Base-by-base conservation (phyloP, 64 coral and sea anemone genomes). In the Astreopora myriophthalma region DNA sequence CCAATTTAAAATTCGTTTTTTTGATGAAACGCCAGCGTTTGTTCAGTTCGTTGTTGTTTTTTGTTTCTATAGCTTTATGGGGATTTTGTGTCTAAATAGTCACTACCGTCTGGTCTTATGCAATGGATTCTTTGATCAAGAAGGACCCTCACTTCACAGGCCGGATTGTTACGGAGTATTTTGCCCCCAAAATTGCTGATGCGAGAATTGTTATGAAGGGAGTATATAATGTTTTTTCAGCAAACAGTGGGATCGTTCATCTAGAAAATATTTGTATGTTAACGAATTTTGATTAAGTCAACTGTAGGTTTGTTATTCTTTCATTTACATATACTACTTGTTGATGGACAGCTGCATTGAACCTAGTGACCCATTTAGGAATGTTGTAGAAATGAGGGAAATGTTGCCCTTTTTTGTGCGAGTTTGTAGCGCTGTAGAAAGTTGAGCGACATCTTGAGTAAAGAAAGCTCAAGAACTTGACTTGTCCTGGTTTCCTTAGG, bases 171-270 rank as follows among this genome's bases (percentile, higher is more conserved):
- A 17, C 61, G 61, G 5, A 64, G 22, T 64, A 64, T 64, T 24
- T 64, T 25, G n/a, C 20, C 3, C 24, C 9, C 23, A 64, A 55
- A 48, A 37, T 5, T 1, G 13, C 70, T 36, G 22, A 35, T 14
- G 37, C 6, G 8, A 73, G 70, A 25, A 6, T 64, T 75, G 34
- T 26, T 37, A 22, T 0, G 74, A 20, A 1, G 24, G 23, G 1
- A 39, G 3, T n/a, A 80, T 60, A n/a, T 34, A 36, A 62, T 83
- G 52, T 83, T 82, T 83, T 83, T 31, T 64, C 17, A 64, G 57
- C 79, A 83, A 83, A 83, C 79, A 83, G 3, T 9, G 35, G 35
- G 13, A 83, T 58, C 11, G 30, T 25, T 65, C 55, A 23, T 64
- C 22, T 33, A 61, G 32, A 66, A 34, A 64, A 24, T 57, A 83